Evolutionary conservation across 2,113 vertebrate species (phyloP).

Genomic region (Platycercus adscitus): DNA sequence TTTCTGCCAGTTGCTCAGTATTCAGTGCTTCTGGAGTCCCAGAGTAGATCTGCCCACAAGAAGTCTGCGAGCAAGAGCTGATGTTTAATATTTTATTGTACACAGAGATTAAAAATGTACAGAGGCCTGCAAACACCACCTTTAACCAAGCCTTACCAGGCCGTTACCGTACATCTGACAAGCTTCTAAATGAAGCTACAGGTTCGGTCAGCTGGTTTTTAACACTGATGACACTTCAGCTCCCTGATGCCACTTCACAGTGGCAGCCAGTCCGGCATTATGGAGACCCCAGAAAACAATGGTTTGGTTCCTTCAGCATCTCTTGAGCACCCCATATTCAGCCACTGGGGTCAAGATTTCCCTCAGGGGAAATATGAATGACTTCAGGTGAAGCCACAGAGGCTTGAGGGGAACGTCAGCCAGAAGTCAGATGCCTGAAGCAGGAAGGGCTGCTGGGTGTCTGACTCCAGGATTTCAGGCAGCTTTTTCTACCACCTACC

Average conservation of each 20-base stretch:
- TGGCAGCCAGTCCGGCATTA: background rate
- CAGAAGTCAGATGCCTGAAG: background rate
- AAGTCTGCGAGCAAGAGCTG: background rate
- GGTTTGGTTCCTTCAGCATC: background rate
- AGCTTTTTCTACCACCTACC: background rate
- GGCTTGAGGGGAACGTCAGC: background rate
- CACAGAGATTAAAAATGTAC: background rate
- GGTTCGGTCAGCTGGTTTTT: background rate
- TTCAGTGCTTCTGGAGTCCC: background rate
- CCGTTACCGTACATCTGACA: background rate
- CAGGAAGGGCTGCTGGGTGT: background rate
- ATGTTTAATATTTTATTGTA: background rate
- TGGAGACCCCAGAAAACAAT: background rate
- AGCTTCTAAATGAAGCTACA: background rate
- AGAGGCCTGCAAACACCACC: background rate
- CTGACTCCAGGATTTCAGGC: background rate
- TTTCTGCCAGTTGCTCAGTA: constrained; percentile 2
- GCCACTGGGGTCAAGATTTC: background rate
- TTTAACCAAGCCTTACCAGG: background rate
- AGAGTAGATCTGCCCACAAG: constrained; percentile 1
- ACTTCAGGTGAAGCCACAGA: background rate
- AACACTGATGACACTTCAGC: background rate
- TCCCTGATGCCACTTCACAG: background rate
- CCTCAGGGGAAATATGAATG: background rate
- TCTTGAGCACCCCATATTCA: background rate